A percentile compares a stretch with the other conserved stretches of the same genome.
These are phyloP conservation scores for Aplocera efformata DNA, from an alignment of 2,888 invertebrate genomes.

Conservation along the genomic window DNA sequence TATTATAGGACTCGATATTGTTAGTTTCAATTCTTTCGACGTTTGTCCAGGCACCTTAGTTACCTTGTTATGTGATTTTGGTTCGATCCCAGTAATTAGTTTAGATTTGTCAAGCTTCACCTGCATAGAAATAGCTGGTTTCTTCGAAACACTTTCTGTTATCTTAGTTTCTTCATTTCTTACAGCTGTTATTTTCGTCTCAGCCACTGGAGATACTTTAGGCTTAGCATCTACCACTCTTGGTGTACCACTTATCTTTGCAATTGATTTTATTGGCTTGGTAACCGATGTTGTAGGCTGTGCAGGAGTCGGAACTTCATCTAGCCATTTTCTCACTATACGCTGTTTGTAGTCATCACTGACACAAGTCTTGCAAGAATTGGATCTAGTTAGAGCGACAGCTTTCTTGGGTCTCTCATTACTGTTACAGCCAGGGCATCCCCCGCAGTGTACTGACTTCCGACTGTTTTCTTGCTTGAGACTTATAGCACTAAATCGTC, in stretches of 20 bases:
- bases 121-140: constrained; percentile 23
- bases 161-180: constrained; percentile 32
- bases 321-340: constrained; percentile 89
- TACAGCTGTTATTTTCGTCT: constrained; percentile 37
- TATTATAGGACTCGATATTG: constrained; percentile 13
- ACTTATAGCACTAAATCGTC: constrained; percentile 79
- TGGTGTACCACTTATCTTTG: constrained; percentile 69
- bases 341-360: constrained; percentile 85
- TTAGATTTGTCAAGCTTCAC: too few relatives aligned
- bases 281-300: constrained; percentile 28
- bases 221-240: constrained; percentile 52
- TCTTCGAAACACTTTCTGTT: constrained; percentile 30
- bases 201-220: constrained; percentile 37
- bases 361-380: constrained; percentile 79
- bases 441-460: constrained; percentile 79
- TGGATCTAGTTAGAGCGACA: constrained; percentile 60
- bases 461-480: constrained; percentile 83
- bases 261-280: constrained; percentile 55
- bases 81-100: background rate
- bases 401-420: constrained; percentile 47
- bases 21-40: constrained; percentile 12
- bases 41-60: constrained; percentile 11
- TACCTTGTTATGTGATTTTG: constrained; percentile 9
- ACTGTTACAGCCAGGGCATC: constrained; percentile 84
- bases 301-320: constrained; percentile 81